phyloP scores from a whole-genome alignment of 2,797 vertebrate species.

The Lindbergichthys nudifrons region DNA sequence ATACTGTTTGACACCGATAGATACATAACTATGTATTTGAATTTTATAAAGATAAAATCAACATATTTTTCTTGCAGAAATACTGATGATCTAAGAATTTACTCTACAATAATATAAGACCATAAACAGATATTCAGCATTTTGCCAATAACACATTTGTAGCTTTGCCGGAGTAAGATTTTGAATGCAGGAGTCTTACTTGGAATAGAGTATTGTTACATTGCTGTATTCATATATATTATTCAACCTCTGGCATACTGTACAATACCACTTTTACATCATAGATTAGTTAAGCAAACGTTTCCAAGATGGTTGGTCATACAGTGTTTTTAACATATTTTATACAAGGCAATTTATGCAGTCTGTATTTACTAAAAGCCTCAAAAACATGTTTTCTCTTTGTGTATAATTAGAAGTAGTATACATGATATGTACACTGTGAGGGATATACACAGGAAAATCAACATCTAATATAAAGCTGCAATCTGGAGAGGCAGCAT shows the following conservation, averaged over 20 bases:
- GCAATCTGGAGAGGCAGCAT: constrained; percentile 3
- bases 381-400: not conserved
- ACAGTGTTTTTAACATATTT: not conserved
- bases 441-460: not conserved
- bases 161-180: too few relatives aligned
- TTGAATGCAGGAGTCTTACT: too few relatives aligned
- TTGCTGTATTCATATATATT: too few relatives aligned
- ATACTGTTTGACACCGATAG: not conserved
- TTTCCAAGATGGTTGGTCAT: not conserved
- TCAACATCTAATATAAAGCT: not conserved
- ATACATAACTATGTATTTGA: not conserved
- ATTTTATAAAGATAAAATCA: not conserved
- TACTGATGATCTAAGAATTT: too few relatives aligned
- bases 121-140: too few relatives aligned
- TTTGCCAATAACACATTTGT: too few relatives aligned
- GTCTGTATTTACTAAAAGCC: not conserved
- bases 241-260: too few relatives aligned
- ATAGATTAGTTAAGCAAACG: not conserved
- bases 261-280: not conserved
- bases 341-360: not conserved
- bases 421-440: not conserved
- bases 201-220: too few relatives aligned
- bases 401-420: not conserved
- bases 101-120: too few relatives aligned
- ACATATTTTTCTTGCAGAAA: not conserved